Conservation (phyloP, 1,140 invertebrate genomes). For the Trichogramma pretiosum region DNA sequence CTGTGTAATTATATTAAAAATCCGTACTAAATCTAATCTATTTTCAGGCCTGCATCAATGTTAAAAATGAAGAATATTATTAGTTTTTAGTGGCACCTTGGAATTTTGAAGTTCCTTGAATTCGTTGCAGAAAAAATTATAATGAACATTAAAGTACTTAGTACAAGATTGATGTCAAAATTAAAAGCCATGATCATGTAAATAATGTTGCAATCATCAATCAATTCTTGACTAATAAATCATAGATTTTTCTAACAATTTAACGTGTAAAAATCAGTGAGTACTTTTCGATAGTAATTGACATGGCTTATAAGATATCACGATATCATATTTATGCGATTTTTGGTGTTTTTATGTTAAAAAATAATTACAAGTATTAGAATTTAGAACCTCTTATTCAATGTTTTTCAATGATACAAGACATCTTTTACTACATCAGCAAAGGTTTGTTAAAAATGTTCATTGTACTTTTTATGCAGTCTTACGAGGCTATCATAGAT, state of each 20-base stretch:
- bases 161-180: too few relatives aligned
- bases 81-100: constrained; percentile 15
- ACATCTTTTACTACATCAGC: constrained; percentile 3
- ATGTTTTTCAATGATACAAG: constrained; percentile 3
- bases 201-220: too few relatives aligned
- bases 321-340: neutral
- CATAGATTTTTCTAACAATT: neutral
- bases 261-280: constrained; percentile 9
- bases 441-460: constrained; percentile 9
- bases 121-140: constrained; percentile 1
- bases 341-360: neutral
- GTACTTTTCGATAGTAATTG: constrained; percentile 14
- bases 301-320: constrained; percentile 4
- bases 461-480: constrained; percentile 18
- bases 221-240: too few relatives aligned
- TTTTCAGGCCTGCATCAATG: too few relatives aligned
- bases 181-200: too few relatives aligned
- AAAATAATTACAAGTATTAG: neutral
- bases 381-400: neutral
- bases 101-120: constrained; percentile 7
- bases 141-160: constrained; percentile 1
- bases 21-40: constrained; percentile 11
- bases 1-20: too few relatives aligned
- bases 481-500: constrained; percentile 8
- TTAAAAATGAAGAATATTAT: too few relatives aligned